Base-by-base conservation (phyloP, 2,797 vertebrate species). In the Enteromius viviparus region DNA sequence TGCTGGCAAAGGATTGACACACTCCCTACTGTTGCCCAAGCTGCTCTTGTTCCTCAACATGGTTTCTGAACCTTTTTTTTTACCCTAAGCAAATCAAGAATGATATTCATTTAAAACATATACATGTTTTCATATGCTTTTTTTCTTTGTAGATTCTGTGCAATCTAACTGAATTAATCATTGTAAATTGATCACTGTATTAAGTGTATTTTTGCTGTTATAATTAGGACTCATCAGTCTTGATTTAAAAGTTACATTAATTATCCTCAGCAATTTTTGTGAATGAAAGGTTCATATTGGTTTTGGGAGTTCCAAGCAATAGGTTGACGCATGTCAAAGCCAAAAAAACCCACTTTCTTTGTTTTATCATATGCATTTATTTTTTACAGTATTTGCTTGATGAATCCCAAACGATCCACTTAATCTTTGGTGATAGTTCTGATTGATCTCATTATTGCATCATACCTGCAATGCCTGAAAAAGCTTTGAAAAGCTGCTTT, bases 11-110 rank as follows among this genome's bases (percentile, higher is more conserved):
- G 89, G 83, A 89, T 84, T 83, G 91, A 86, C 90, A 91, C 92
- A 91, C 92, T 72, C 91, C 94, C 94, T 90, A 92, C 93, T 93
- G 94, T 88, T 90, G 86, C 89, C 88, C 94, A 94, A 94, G 93
- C 94, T 95, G 94, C 91, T 93, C 91, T 87, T 85, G 62, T 90
- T 90, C 88, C 77, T 84, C 86, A 69, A 51, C 64, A 53, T 37
- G 64, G 37, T 78, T 32, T 65, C 42, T 78, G 6, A 62, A 78
- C 17, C 15, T 12, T 11, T 45, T 8, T 47, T 68, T 64, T 26
- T 42, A 77, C 23, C 15, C 14, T 45, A 62, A 77, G 62, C 21
- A 5, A 77, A 77, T 77, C 23, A 62, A 45, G 55, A 45, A 26
- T 29, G 15, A 2, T n/a, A 77, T 11, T 11, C 21, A 58, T 45